Evolutionary conservation across 2,797 vertebrate species (phyloP).

Genomic region (Rallus crepitans): DNA sequence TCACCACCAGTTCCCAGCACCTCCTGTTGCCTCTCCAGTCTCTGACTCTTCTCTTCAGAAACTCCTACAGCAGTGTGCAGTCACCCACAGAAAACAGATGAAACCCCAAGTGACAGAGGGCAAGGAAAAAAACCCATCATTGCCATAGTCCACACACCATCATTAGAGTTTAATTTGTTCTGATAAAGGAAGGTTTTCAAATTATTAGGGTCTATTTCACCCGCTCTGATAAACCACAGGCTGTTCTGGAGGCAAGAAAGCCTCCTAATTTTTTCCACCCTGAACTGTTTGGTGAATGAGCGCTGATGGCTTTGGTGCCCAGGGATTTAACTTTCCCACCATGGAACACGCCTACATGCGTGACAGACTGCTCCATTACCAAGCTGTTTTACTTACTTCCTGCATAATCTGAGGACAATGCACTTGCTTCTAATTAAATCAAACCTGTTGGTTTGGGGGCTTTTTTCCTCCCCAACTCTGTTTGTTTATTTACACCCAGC

Average conservation of each 20-base stretch:
- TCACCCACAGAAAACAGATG: background rate
- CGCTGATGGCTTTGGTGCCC: background rate
- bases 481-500: background rate
- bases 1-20: background rate
- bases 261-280: background rate
- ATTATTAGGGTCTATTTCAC: background rate
- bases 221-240: background rate
- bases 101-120: background rate
- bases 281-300: background rate
- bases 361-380: background rate
- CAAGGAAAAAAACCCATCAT: background rate
- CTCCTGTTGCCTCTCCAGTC: background rate
- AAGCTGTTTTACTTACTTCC: background rate
- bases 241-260: background rate
- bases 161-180: background rate
- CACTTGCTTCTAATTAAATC: background rate
- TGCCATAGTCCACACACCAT: background rate
- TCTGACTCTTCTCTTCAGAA: background rate
- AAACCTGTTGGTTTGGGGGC: background rate
- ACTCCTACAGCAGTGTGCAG: background rate
- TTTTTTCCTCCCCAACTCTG: background rate
- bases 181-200: background rate
- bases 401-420: background rate
- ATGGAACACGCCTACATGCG: background rate
- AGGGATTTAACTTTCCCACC: background rate